Percentiles rank a stretch among this genome's conserved stretches.
These are phyloP conservation scores for Chloebia gouldiae DNA, from an alignment of 2,113 vertebrate genomes.

Conservation along the genomic window DNA sequence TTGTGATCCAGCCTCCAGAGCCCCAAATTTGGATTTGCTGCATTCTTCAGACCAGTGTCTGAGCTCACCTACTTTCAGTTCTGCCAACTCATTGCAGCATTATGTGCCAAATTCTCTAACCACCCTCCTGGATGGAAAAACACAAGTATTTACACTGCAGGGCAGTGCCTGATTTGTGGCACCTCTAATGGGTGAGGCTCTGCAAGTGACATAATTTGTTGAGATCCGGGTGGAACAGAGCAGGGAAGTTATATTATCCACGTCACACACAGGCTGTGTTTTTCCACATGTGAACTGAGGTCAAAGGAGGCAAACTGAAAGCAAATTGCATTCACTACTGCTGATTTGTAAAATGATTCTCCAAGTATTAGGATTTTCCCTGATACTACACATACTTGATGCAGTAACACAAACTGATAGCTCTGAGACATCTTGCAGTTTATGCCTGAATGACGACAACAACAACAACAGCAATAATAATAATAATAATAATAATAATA, in stretches of 20 bases:
- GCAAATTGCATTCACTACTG: background rate
- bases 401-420: background rate
- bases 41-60: background rate
- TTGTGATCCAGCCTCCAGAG: background rate
- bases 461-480: background rate
- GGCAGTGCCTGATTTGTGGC: slow-evolving; percentile 1
- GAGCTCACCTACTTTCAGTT: background rate
- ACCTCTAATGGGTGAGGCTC: background rate
- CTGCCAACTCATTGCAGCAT: background rate
- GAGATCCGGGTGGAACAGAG: background rate
- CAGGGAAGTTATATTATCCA: background rate
- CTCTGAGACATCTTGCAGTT: background rate
- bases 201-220: background rate
- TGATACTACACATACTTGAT: background rate
- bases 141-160: background rate
- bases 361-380: background rate
- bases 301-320: background rate
- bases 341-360: background rate
- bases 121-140: slow-evolving; percentile 2
- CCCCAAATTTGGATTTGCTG: slow-evolving; percentile 9
- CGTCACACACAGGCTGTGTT: background rate
- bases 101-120: background rate
- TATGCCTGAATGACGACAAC: background rate
- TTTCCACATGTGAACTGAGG: background rate
- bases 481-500: background rate